A percentile compares a stretch with the other conserved stretches of the same genome.
These are phyloP conservation scores for Pilophorus perplexus DNA, from an alignment of 2,888 invertebrate species.

Conservation along the genomic window DNA sequence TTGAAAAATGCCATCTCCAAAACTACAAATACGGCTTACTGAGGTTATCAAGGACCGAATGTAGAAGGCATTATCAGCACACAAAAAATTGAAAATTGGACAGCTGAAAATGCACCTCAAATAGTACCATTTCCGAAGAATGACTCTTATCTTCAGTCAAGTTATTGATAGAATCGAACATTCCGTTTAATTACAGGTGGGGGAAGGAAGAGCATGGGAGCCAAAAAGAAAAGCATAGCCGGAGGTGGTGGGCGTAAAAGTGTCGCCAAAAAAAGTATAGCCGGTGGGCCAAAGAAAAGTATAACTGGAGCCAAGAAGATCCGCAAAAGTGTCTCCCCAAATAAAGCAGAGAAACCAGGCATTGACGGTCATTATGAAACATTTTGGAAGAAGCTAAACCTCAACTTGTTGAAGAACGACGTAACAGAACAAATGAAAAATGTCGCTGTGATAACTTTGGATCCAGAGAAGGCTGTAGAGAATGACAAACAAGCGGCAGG, in stretches of 20 bases:
- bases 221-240: slow-evolving; percentile 11
- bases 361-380: neutral
- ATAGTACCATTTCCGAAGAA: no score
- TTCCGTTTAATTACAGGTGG: no score
- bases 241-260: slow-evolving; percentile 4
- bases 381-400: slow-evolving; percentile 15
- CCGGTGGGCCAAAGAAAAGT: slow-evolving; percentile 3
- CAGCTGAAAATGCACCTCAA: no score
- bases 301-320: neutral
- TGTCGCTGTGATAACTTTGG: neutral
- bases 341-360: neutral
- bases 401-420: neutral
- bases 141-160: no score
- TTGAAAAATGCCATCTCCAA: no score
- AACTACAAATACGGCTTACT: no score
- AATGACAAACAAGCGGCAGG: neutral
- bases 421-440: neutral
- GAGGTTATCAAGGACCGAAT: no score
- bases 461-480: neutral
- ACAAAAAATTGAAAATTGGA: no score
- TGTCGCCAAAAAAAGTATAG: neutral
- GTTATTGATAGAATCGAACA: no score
- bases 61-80: no score
- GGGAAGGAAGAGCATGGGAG: slow-evolving; percentile 13
- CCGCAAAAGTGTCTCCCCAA: neutral